Evolutionary conservation across 2,797 vertebrate genomes (phyloP).

Genomic region (Channallabes apus): DNA sequence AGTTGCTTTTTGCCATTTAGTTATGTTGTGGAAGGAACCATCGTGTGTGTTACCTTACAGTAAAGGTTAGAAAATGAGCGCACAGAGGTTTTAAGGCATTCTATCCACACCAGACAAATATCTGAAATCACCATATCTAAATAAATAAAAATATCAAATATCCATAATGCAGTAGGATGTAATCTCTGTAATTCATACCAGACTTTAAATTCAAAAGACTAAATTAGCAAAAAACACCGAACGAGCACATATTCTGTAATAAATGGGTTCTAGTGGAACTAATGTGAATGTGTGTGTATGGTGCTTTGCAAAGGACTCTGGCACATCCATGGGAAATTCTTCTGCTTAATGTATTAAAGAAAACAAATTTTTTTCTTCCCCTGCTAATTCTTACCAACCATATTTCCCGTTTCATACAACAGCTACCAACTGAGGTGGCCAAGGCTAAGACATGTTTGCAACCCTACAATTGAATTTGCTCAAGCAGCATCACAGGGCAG

Average conservation of each 20-base stretch:
- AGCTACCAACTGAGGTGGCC: not conserved
- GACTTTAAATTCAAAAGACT: not conserved
- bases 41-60: not conserved
- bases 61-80: not conserved
- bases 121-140: not conserved
- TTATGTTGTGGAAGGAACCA: not conserved
- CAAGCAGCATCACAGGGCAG: not conserved
- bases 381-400: not conserved
- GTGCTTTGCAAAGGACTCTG: not conserved
- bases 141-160: not conserved
- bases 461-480: too few species aligned
- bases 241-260: not conserved
- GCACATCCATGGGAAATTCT: not conserved
- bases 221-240: not conserved
- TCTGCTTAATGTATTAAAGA: not conserved
- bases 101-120: not conserved
- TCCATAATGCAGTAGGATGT: not conserved
- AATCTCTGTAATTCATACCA: not conserved
- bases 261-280: not conserved
- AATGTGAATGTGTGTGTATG: not conserved
- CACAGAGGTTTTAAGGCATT: not conserved
- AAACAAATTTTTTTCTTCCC: not conserved
- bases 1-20: conserved; percentile 46
- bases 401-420: not conserved
- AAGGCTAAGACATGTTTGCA: not conserved